A percentile compares a stretch with the other conserved stretches of the same genome.
phyloP scores from a whole-genome alignment of 2,797 vertebrate genomes.

The Avahi laniger region DNA sequence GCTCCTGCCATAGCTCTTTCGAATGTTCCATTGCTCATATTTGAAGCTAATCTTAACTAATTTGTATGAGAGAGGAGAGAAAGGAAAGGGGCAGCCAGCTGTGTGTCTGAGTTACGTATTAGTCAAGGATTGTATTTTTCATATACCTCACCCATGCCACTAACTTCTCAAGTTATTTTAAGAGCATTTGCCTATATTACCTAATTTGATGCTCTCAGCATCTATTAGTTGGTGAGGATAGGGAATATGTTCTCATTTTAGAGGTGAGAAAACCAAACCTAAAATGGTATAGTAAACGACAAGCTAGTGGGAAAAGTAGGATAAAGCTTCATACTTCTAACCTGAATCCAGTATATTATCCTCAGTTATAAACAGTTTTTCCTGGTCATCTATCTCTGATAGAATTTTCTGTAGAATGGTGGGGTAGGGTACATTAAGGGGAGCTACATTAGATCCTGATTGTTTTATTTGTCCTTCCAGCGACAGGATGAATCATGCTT shows the following conservation, averaged over 20 bases:
- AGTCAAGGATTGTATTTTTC: neutral
- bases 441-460: neutral
- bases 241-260: neutral
- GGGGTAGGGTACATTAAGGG: neutral
- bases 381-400: neutral
- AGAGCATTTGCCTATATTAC: neutral
- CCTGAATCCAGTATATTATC: neutral
- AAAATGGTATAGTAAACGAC: neutral
- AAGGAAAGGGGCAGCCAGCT: neutral
- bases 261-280: neutral
- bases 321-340: neutral
- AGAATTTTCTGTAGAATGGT: neutral
- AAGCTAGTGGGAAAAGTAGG: neutral
- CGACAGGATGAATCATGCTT: conserved; percentile 40
- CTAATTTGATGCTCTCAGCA: neutral
- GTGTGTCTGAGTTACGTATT: neutral
- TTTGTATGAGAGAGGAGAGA: neutral
- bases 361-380: neutral
- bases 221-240: neutral
- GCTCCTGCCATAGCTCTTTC: neutral
- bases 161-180: neutral
- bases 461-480: conserved; percentile 64
- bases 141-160: neutral
- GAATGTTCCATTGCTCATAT: neutral
- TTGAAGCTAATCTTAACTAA: neutral